Evolutionary conservation across 1,140 invertebrate genomes (phyloP).

Genomic region (Periplaneta americana): DNA sequence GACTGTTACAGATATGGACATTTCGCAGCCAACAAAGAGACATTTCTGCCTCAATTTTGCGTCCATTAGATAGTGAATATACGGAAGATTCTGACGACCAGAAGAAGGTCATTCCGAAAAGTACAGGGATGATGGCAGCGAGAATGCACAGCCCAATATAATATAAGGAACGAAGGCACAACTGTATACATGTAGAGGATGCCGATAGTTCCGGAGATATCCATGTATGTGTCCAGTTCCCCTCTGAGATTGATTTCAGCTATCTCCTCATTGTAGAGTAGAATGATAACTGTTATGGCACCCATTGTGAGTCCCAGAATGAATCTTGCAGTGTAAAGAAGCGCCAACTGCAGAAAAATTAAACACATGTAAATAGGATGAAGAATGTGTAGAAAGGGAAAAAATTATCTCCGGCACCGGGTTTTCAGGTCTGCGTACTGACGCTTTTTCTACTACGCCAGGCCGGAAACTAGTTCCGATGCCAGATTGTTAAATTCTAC

Average conservation of each 20-base stretch:
- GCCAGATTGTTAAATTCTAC: too few species aligned
- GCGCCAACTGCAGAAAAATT: constrained; percentile 26
- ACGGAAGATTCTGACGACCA: constrained; percentile 43
- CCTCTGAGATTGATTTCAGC: constrained; percentile 52
- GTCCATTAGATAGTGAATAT: constrained; percentile 24
- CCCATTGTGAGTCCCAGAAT: constrained; percentile 57
- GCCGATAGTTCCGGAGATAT: constrained; percentile 69
- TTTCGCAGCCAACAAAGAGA: constrained; percentile 52
- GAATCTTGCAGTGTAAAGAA: constrained; percentile 52
- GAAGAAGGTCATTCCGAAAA: constrained; percentile 31
- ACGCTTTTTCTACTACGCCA: too few species aligned
- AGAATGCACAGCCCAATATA: constrained; percentile 45
- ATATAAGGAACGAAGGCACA: constrained; percentile 59
- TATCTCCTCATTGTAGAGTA: constrained; percentile 55
- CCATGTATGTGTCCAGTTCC: constrained; percentile 72
- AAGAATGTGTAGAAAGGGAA: too few species aligned
- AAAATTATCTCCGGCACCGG: too few species aligned
- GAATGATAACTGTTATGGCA: constrained; percentile 53
- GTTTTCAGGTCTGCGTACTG: too few species aligned
- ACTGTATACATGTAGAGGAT: constrained; percentile 69
- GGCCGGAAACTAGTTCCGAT: too few species aligned
- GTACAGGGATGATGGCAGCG: constrained; percentile 24
- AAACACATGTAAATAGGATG: too few species aligned
- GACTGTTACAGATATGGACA: not conserved
- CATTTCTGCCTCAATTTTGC: constrained; percentile 29